These are phyloP conservation scores for Epinotia demarniana DNA, from an alignment of 2,888 invertebrate species.

Conservation along the genomic window DNA sequence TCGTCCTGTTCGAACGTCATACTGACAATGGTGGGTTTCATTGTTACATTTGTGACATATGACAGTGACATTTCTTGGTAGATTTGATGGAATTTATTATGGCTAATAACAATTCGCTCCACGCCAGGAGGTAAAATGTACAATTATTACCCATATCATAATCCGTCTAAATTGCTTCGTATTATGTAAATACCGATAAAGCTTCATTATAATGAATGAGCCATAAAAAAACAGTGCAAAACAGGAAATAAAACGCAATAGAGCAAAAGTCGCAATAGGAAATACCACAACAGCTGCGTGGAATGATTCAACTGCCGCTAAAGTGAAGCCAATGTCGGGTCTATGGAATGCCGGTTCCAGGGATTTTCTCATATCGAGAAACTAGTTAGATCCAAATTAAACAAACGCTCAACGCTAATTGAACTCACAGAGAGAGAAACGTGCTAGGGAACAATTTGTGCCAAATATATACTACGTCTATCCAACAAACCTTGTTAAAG, in stretches of 20 bases:
- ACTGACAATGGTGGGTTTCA: no score
- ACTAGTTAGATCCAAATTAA: constrained; percentile 28
- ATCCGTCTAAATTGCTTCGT: background rate
- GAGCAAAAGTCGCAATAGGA: constrained; percentile 37
- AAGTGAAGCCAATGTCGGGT: constrained; percentile 36
- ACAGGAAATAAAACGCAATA: constrained; percentile 30
- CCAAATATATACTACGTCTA: background rate
- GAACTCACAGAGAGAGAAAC: constrained; percentile 5
- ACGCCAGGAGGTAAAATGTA: background rate
- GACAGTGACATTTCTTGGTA: no score
- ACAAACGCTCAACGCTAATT: constrained; percentile 22
- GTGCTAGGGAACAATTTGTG: background rate
- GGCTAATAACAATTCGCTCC: background rate
- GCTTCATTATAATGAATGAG: background rate
- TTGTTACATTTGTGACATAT: no score
- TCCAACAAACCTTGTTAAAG: background rate
- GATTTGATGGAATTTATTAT: no score
- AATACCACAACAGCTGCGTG: constrained; percentile 37
- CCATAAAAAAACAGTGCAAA: constrained; percentile 7
- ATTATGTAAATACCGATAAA: background rate
- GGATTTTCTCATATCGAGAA: constrained; percentile 34
- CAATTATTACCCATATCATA: background rate
- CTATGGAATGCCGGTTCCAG: constrained; percentile 33
- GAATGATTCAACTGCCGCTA: constrained; percentile 30
- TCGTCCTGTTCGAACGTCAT: no score